These are phyloP conservation scores for Hydropotes inermis DNA, from an alignment of 2,113 vertebrate species.

Conservation along the genomic window DNA sequence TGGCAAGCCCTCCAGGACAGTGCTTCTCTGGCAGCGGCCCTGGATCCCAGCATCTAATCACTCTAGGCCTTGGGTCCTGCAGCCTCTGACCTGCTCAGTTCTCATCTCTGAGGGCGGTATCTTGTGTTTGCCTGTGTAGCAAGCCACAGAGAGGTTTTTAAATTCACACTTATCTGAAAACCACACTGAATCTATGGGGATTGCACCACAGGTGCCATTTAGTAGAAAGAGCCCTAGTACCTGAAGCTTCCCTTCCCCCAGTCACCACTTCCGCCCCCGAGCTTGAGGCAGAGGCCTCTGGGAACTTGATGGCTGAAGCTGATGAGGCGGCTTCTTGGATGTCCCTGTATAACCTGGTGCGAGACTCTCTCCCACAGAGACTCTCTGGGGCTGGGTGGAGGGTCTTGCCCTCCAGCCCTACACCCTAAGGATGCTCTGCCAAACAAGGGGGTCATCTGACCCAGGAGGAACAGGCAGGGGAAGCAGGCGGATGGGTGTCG, in stretches of 20 bases:
- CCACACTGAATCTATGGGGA: neutral
- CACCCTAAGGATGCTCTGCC: neutral
- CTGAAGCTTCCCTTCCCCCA: conserved; percentile 64
- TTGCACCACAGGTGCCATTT: conserved; percentile 41
- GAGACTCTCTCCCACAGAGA: neutral
- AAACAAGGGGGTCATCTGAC: neutral
- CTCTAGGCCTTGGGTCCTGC: neutral
- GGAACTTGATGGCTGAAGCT: conserved; percentile 35
- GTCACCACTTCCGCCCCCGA: conserved; percentile 63
- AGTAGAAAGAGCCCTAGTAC: conserved; percentile 32
- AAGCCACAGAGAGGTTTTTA: neutral
- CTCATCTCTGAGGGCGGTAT: neutral
- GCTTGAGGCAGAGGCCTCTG: conserved; percentile 49
- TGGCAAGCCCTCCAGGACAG: neutral
- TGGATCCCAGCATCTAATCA: neutral
- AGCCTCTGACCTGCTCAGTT: neutral
- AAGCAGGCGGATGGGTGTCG: neutral
- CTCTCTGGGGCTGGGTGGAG: neutral
- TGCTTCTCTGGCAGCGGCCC: neutral
- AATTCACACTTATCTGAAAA: conserved; percentile 28
- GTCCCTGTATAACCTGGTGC: neutral
- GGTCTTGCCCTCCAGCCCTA: neutral
- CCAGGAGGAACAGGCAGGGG: neutral
- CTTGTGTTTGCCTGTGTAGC: neutral
- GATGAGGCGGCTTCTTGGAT: neutral